A percentile compares a stretch with the other conserved stretches of the same genome.
phyloP scores from a whole-genome alignment of 2,888 invertebrate species.

The Lithophane leautieri region DNA sequence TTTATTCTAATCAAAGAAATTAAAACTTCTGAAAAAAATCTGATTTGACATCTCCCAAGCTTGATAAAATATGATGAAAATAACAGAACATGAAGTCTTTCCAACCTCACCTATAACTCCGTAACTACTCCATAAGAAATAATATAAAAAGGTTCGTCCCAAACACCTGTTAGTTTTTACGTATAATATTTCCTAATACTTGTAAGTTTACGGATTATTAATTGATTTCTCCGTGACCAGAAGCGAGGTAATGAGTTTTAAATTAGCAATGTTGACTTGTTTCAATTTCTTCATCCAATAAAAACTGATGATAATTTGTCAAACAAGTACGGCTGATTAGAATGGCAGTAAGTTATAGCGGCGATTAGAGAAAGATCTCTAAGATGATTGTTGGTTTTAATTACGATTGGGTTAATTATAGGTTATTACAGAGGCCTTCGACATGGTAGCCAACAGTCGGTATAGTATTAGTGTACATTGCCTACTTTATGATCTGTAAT shows the following conservation, averaged over 20 bases:
- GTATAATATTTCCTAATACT: slow-evolving; percentile 55
- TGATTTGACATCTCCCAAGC: background rate
- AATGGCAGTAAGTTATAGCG: slow-evolving; percentile 57
- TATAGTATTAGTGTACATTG: slow-evolving; percentile 31
- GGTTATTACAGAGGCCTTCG: slow-evolving; percentile 55
- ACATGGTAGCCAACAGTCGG: slow-evolving; percentile 22
- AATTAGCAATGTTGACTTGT: slow-evolving; percentile 62
- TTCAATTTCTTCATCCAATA: slow-evolving; percentile 64
- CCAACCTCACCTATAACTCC: background rate
- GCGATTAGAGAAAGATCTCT: slow-evolving; percentile 64
- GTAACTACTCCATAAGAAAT: background rate
- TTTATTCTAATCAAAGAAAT: background rate
- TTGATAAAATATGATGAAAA: background rate
- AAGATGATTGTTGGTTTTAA: slow-evolving; percentile 59
- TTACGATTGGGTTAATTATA: slow-evolving; percentile 60
- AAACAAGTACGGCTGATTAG: slow-evolving; percentile 65
- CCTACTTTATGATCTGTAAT: slow-evolving; percentile 38
- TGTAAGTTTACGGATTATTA: slow-evolving; percentile 62
- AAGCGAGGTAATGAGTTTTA: slow-evolving; percentile 64
- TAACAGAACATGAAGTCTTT: background rate
- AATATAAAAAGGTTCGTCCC: slow-evolving; percentile 24
- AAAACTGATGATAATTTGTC: slow-evolving; percentile 66
- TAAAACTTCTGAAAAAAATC: background rate
- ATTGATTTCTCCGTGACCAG: slow-evolving; percentile 61
- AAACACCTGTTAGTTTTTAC: slow-evolving; percentile 57